phyloP scores from a whole-genome alignment of 2,113 vertebrate genomes.

The Toxotes chatareus region DNA sequence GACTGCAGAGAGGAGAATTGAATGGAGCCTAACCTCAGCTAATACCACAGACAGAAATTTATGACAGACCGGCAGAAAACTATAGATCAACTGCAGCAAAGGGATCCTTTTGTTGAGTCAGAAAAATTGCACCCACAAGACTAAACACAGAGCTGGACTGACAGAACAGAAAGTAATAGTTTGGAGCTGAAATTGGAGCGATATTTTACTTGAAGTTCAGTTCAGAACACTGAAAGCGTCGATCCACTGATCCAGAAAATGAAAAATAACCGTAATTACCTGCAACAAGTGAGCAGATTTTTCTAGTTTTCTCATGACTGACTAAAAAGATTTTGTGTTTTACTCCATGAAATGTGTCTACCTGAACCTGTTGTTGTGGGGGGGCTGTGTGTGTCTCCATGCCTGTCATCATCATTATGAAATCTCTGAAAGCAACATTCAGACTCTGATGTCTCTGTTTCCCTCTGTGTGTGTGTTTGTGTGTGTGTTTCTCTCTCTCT shows the following conservation, averaged over 20 bases:
- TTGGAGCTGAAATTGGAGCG: slow-evolving; percentile 16
- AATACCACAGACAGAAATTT: slow-evolving; percentile 75
- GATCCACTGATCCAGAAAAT: slow-evolving; percentile 24
- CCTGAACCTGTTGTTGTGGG: slow-evolving; percentile 17
- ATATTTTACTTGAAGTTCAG: slow-evolving; percentile 24
- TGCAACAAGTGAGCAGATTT: slow-evolving; percentile 27
- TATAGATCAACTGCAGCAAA: slow-evolving; percentile 65
- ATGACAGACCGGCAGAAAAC: slow-evolving; percentile 78
- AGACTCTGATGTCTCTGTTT: slow-evolving; percentile 48
- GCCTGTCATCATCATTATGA: slow-evolving; percentile 50
- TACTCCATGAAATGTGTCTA: not conserved
- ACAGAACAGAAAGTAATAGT: slow-evolving; percentile 46
- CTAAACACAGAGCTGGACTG: slow-evolving; percentile 36
- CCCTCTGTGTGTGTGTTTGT: slow-evolving; percentile 6
- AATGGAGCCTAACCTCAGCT: slow-evolving; percentile 76
- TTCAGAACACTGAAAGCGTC: slow-evolving; percentile 1
- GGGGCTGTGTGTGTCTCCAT: slow-evolving; percentile 7
- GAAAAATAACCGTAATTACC: slow-evolving; percentile 29
- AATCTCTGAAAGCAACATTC: slow-evolving; percentile 43
- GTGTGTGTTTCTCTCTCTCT: slow-evolving; percentile 22
- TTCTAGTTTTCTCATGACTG: not conserved
- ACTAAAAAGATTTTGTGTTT: not conserved
- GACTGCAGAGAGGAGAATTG: slow-evolving; percentile 79
- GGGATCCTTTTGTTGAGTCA: slow-evolving; percentile 67
- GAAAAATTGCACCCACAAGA: slow-evolving; percentile 67